A percentile compares a stretch with the other conserved stretches of the same genome.
Conservation (phyloP, 2,113 vertebrate species). For the Vulpes lagopus region DNA sequence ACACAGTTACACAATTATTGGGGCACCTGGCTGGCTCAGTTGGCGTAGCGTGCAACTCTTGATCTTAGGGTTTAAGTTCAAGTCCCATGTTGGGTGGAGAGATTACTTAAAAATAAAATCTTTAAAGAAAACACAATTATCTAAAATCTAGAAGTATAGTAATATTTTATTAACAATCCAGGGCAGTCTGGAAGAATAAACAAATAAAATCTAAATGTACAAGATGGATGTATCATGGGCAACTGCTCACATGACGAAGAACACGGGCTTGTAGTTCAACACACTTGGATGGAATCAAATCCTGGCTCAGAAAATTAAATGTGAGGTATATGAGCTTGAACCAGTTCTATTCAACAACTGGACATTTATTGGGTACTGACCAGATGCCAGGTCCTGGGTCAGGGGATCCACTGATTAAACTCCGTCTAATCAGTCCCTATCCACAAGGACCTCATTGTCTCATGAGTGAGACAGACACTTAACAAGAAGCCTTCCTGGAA, state of each 20-base stretch:
- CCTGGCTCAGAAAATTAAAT: not conserved
- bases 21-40: not conserved
- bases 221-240: not conserved
- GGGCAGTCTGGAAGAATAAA: not conserved
- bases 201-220: not conserved
- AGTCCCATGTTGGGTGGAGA: not conserved
- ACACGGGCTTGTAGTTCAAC: not conserved
- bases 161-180: not conserved
- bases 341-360: not conserved
- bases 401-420: not conserved
- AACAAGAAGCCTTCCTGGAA: not conserved
- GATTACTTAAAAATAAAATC: not conserved
- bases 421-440: not conserved
- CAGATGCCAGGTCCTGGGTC: not conserved
- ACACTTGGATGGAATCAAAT: not conserved
- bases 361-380: not conserved
- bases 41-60: not conserved
- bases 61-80: not conserved
- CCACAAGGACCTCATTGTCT: not conserved
- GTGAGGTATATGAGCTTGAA: not conserved
- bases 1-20: not conserved
- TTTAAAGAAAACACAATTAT: conserved; percentile 29
- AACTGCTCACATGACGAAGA: conserved; percentile 17
- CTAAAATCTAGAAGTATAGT: not conserved
- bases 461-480: not conserved